Base-by-base conservation (phyloP, 2,113 vertebrate genomes). In the Euleptes europaea region DNA sequence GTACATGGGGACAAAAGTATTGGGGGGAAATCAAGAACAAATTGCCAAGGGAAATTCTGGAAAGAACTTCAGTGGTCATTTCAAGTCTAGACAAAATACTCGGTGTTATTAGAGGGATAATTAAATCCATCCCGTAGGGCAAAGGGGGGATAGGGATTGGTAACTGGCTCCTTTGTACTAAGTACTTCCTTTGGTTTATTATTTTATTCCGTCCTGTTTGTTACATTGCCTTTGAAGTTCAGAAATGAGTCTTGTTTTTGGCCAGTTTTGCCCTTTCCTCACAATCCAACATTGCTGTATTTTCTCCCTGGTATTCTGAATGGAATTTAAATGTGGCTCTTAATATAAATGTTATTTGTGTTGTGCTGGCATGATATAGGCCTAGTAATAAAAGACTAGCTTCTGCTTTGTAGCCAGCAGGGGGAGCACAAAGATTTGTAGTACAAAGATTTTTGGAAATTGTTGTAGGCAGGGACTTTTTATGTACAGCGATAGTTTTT, bases 181-280 rank as follows among this genome's bases (percentile, higher is more conserved):
- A 92, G 84, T 83, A 78, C 89, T 84, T 91, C 80, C 88, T 83
- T 87, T 44, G 71, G 44, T 63, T 74, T 90, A 89, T 77, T 87
- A 84, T 78, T 44, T 73, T 88, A 86, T 86, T 89, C 88, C 88
- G 91, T 88, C 82, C 77, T 92, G 85, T 78, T 86, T 85, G 78
- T 85, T 85, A 90, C 0, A 0, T 63, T 31, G 19, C n/a, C 90
- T 93, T 92, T 93, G 93, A 94, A 89, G 89, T 84, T 83, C 88
- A 82, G 85, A 93, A 93, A 89, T 84, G 90, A 85, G 86, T 93
- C 14, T 90, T 90, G 88, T 91, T 94, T 93, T 89, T 0, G 1
- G 78, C 88, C 91, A 87, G 78, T 88, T 93, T 91, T 69, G 69
- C 80, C 63, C 31, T 86, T 83, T 90, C 83, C 92, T 70, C 86